These are phyloP conservation scores for Pseudobourletiella spinata DNA, from an alignment of 1,140 invertebrate species.

Conservation along the genomic window DNA sequence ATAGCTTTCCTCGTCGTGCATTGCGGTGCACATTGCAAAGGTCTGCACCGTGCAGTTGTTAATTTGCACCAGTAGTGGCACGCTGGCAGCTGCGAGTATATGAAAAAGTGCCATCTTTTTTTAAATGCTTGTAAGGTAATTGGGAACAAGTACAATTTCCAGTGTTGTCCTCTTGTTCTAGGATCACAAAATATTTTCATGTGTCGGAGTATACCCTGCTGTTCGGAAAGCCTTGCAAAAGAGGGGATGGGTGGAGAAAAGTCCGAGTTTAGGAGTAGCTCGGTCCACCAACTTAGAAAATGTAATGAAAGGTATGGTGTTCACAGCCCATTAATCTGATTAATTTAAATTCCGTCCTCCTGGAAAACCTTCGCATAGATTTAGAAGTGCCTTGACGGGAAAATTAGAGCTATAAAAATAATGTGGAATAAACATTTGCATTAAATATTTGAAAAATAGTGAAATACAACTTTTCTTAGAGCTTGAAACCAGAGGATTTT, in stretches of 20 bases:
- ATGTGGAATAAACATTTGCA: background rate
- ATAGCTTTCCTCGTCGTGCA: background rate
- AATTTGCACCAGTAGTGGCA: no score
- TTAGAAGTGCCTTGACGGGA: background rate
- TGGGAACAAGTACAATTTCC: no score
- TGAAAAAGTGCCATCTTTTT: no score
- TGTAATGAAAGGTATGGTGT: background rate
- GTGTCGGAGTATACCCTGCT: constrained; percentile 46
- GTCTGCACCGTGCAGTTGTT: no score
- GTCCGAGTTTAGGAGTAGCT: background rate
- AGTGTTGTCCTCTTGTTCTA: no score
- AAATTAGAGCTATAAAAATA: no score
- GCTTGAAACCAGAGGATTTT: background rate
- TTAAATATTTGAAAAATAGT: background rate
- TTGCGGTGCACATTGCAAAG: no score
- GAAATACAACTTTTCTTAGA: background rate
- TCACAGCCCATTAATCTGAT: background rate
- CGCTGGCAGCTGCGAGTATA: no score
- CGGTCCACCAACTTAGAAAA: background rate
- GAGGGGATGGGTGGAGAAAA: constrained; percentile 38
- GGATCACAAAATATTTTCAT: constrained; percentile 46
- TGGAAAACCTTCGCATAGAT: background rate
- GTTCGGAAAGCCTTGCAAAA: constrained; percentile 44
- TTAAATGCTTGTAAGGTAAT: background rate
- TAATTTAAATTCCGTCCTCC: background rate